Base-by-base conservation (phyloP, 2,113 vertebrate genomes). In the Dendrocopos noguchii region DNA sequence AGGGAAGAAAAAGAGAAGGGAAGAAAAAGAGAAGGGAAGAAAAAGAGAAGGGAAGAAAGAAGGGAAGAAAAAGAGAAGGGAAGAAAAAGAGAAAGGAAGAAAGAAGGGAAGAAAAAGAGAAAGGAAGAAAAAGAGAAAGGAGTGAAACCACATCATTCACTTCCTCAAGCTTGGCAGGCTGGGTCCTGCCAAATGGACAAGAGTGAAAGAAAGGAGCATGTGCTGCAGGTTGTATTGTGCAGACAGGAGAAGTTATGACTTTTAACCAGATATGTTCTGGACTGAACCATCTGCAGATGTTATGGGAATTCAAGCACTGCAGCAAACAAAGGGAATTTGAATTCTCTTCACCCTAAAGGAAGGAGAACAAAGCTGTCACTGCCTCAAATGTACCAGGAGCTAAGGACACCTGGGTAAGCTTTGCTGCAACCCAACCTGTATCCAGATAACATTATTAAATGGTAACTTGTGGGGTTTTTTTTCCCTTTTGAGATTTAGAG, bases 331-430 rank as follows among this genome's bases (percentile, higher is more conserved):
- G 3, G 12, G 12, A 55, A 59, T 53, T 1, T 33, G 55, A 80
- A 19, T 19, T 76, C 5, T 61, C 13, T 66, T 63, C 27, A 53
- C 8, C 18, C 7, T 18, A 39, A 50, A 61, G 52, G 27, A 72
- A 20, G 3, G 8, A 70, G 39, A 88, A 9, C 7, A 25, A 2
- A 53, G 6, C 20, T 53, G 17, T 47, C 1, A 0, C 28, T 61
- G 29, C 12, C 13, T 73, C 34, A 24, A 27, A 61, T 9, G 25
- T 15, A 7, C 55, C 73, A 39, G 25, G 61, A 2, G 9, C 29
- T 25, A n/a, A 72, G n/a, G 14, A 22, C 44, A 57, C 2, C 18
- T 34, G 5, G 20, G 7, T 15, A 33, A 53, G 53, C 82, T 14
- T 9, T 73, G 39, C 36, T 88, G 55, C 39, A 46, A 7, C 7